Evolutionary conservation across 2,888 invertebrate species (phyloP).

Genomic region (Ectropis crepuscularia): DNA sequence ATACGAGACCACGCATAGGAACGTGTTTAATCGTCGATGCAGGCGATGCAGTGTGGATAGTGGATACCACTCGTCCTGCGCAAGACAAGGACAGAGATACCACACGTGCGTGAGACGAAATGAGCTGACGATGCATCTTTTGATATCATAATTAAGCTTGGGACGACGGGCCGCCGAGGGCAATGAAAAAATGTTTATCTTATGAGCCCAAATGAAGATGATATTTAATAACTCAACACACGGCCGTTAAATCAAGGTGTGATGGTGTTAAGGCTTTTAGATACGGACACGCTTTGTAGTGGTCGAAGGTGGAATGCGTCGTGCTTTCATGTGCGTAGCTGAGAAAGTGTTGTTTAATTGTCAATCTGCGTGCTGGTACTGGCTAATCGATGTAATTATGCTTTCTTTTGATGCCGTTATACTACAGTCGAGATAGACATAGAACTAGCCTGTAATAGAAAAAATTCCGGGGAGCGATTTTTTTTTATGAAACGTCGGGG

Average conservation of each 20-base stretch:
- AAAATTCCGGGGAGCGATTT: too few relatives aligned
- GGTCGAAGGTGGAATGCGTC: conserved; percentile 44
- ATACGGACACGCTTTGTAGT: conserved; percentile 52
- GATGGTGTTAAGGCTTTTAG: conserved; percentile 51
- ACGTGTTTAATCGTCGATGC: conserved; percentile 80
- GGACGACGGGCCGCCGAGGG: conserved; percentile 55
- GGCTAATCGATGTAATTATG: conserved; percentile 41
- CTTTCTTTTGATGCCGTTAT: conserved; percentile 40
- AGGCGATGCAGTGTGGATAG: conserved; percentile 64
- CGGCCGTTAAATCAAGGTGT: conserved; percentile 65
- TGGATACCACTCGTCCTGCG: conserved; percentile 61
- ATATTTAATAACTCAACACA: conserved; percentile 71
- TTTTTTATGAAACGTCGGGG: too few relatives aligned
- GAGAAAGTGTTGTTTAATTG: conserved; percentile 47
- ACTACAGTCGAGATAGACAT: too few relatives aligned
- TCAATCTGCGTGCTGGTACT: conserved; percentile 38
- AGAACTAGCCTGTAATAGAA: too few relatives aligned
- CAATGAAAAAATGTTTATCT: conserved; percentile 77
- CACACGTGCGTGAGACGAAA: conserved; percentile 56
- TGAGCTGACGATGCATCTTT: conserved; percentile 70
- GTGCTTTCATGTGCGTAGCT: conserved; percentile 49
- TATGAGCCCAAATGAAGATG: conserved; percentile 69
- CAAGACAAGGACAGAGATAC: conserved; percentile 61
- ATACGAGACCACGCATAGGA: conserved; percentile 81
- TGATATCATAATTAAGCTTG: conserved; percentile 81